Evolutionary conservation across 2,113 vertebrate genomes (phyloP).

Genomic region (Camelus bactrianus): DNA sequence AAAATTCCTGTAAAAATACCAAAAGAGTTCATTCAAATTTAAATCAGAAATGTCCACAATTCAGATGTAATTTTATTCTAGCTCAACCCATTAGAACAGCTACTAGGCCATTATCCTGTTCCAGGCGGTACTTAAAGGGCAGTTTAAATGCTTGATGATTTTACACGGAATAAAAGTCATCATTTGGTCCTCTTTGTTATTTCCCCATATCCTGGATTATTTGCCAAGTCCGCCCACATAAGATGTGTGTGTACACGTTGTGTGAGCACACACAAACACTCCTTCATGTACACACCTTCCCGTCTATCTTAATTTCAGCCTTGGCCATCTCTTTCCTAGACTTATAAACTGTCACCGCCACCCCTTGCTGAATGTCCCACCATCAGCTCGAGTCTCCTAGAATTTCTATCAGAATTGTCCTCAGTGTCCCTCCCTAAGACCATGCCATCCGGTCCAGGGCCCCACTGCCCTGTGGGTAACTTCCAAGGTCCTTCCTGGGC

Average conservation of each 20-base stretch:
- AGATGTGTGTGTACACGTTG: fast-evolving
- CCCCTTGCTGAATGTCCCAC: background rate
- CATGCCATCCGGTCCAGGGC: background rate
- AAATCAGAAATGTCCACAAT: background rate
- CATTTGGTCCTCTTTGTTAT: background rate
- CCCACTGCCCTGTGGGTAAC: background rate
- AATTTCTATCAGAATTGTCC: background rate
- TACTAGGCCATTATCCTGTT: background rate
- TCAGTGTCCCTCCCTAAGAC: background rate
- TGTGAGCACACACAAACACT: background rate
- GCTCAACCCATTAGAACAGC: background rate
- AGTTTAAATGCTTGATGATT: background rate
- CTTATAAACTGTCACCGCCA: background rate
- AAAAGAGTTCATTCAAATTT: conserved; percentile 46
- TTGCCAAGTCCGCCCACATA: background rate
- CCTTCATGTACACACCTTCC: background rate
- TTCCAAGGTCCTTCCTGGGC: background rate
- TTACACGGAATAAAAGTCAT: background rate
- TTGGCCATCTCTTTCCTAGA: background rate
- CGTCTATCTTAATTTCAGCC: background rate
- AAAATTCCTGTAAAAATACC: conserved; percentile 86
- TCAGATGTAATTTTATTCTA: conserved; percentile 30
- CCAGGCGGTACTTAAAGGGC: background rate
- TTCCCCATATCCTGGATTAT: background rate
- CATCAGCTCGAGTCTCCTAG: background rate